A percentile compares a stretch with the other conserved stretches of the same genome.
These are phyloP conservation scores for Drosophila simulans DNA, from an alignment of 1,140 invertebrate species.

Conservation along the genomic window DNA sequence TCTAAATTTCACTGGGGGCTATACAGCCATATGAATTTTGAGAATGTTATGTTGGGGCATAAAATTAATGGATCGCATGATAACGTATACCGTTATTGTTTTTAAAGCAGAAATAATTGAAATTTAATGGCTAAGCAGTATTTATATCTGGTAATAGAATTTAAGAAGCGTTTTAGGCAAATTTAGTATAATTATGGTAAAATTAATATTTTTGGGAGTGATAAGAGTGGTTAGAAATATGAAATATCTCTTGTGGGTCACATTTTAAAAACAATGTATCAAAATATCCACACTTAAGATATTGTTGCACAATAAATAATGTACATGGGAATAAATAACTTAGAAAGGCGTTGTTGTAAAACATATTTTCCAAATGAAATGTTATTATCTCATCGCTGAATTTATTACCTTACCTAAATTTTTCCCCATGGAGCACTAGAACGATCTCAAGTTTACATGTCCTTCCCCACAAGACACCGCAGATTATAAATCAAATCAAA, in stretches of 20 bases:
- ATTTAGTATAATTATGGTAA: no score
- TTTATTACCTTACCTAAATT: neutral
- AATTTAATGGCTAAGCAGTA: slow-evolving; percentile 8
- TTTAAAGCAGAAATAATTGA: slow-evolving; percentile 22
- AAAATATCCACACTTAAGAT: neutral
- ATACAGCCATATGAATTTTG: slow-evolving; percentile 15
- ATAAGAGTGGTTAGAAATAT: no score
- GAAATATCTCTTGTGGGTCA: no score
- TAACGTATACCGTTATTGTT: slow-evolving; percentile 15
- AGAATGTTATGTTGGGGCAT: slow-evolving; percentile 13
- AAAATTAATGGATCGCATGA: slow-evolving; percentile 42
- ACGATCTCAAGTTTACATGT: neutral
- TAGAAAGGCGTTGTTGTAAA: no score
- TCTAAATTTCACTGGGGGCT: slow-evolving; percentile 23
- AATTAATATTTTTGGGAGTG: no score
- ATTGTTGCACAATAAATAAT: no score
- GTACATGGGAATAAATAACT: neutral
- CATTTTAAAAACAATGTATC: no score
- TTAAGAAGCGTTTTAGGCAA: neutral
- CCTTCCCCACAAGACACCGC: neutral
- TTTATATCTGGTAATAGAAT: neutral
- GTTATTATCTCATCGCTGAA: no score
- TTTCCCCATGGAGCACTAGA: neutral
- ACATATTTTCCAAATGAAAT: no score
- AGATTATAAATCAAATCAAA: slow-evolving; percentile 41